Conservation (phyloP, 2,888 invertebrate genomes). For the Nineta flava region DNA sequence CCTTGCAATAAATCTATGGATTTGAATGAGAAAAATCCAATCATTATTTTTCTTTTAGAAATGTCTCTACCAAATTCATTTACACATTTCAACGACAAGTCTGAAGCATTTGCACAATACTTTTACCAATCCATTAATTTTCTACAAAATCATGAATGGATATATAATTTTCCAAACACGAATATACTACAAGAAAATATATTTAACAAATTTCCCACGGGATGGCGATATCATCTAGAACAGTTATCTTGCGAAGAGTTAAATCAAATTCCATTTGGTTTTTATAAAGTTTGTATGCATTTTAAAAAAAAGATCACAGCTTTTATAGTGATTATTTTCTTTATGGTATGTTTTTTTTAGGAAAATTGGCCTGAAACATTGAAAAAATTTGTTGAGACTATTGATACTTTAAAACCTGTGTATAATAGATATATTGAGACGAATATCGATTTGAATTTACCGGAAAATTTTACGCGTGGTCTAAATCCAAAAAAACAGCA, state of each 20-base stretch:
- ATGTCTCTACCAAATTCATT: neutral
- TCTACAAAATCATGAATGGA: conserved; percentile 40
- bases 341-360: conserved; percentile 18
- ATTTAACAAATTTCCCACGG: conserved; percentile 35
- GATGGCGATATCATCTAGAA: conserved; percentile 32
- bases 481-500: conserved; percentile 51
- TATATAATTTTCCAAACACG: conserved; percentile 49
- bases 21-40: neutral
- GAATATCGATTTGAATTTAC: conserved; percentile 14
- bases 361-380: conserved; percentile 26
- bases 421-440: conserved; percentile 4
- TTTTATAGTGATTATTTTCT: neutral
- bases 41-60: neutral
- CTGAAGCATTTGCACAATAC: neutral
- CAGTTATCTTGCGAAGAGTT: conserved; percentile 27
- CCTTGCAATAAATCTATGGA: neutral
- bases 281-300: conserved; percentile 16
- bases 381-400: conserved; percentile 23
- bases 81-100: neutral
- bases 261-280: conserved; percentile 28
- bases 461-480: conserved; percentile 21
- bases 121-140: conserved; percentile 26
- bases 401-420: conserved; percentile 21
- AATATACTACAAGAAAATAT: conserved; percentile 38
- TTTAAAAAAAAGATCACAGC: neutral